Evolutionary conservation across 2,888 invertebrate genomes (phyloP).

Genomic region (Cephus sareptanus): DNA sequence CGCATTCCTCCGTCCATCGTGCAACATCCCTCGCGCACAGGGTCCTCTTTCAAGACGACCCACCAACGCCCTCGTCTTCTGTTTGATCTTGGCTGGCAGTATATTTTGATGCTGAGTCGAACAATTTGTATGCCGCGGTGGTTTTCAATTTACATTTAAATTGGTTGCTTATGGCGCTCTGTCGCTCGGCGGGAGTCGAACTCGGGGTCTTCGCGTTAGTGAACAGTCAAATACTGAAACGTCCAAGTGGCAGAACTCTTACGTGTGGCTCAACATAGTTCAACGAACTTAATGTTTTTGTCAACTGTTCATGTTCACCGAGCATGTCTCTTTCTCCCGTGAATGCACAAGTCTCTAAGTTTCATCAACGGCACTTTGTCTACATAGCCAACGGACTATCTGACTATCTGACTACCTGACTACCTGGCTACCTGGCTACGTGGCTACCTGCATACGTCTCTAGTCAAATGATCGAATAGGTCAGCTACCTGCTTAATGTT

Average conservation of each 20-base stretch:
- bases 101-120: constrained; percentile 66
- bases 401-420: too few relatives aligned
- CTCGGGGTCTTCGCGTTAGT: constrained; percentile 39
- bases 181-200: constrained; percentile 64
- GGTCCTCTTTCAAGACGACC: constrained; percentile 8
- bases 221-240: constrained; percentile 64
- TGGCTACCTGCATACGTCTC: too few relatives aligned
- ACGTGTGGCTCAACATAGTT: constrained; percentile 41
- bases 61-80: constrained; percentile 53
- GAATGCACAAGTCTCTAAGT: too few relatives aligned
- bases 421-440: too few relatives aligned
- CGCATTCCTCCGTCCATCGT: not conserved
- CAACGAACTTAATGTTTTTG: constrained; percentile 46
- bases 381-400: too few relatives aligned
- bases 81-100: constrained; percentile 65
- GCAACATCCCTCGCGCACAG: constrained; percentile 2
- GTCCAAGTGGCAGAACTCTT: constrained; percentile 50
- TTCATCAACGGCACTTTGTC: too few relatives aligned
- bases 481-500: too few relatives aligned
- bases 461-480: too few relatives aligned
- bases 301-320: not conserved
- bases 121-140: constrained; percentile 66
- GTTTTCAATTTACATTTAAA: constrained; percentile 67
- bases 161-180: constrained; percentile 66
- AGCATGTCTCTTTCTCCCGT: too few relatives aligned